Conservation (phyloP, 2,888 invertebrate genomes). For the Eristalinus sepulchralis region DNA sequence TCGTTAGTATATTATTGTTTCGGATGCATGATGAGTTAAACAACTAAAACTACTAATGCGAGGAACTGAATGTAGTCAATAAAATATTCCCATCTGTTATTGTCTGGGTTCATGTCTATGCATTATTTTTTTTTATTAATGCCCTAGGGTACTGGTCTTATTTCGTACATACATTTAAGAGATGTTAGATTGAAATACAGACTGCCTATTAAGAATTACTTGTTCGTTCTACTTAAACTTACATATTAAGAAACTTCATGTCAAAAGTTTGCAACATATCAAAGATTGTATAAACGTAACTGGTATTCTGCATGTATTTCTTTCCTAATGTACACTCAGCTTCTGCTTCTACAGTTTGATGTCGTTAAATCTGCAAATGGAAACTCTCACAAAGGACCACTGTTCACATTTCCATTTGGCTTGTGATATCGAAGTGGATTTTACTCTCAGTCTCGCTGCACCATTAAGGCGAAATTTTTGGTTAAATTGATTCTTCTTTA, state of each 20-base stretch:
- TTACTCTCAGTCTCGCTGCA: not conserved
- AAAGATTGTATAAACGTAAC: not conserved
- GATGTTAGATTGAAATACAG: too few relatives aligned
- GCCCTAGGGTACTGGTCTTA: too few relatives aligned
- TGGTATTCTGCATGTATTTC: not conserved
- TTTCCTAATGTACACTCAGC: not conserved
- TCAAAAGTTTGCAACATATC: not conserved
- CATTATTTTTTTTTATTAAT: too few relatives aligned
- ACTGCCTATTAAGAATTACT: too few relatives aligned
- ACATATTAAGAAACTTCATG: not conserved
- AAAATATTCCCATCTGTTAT: too few relatives aligned
- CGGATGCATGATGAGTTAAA: too few relatives aligned
- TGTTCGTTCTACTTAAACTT: too few relatives aligned
- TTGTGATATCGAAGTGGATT: not conserved
- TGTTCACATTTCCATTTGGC: not conserved
- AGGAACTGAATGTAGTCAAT: too few relatives aligned
- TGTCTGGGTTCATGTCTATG: too few relatives aligned
- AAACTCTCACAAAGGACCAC: not conserved
- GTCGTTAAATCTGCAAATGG: not conserved
- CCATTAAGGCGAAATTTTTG: not conserved
- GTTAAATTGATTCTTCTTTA: conserved; percentile 10
- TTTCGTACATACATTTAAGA: too few relatives aligned
- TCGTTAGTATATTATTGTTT: too few relatives aligned
- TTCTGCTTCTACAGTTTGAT: not conserved
- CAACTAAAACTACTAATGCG: too few relatives aligned